These are phyloP conservation scores for Myopa testacea DNA, from an alignment of 2,888 invertebrate species.

Conservation along the genomic window DNA sequence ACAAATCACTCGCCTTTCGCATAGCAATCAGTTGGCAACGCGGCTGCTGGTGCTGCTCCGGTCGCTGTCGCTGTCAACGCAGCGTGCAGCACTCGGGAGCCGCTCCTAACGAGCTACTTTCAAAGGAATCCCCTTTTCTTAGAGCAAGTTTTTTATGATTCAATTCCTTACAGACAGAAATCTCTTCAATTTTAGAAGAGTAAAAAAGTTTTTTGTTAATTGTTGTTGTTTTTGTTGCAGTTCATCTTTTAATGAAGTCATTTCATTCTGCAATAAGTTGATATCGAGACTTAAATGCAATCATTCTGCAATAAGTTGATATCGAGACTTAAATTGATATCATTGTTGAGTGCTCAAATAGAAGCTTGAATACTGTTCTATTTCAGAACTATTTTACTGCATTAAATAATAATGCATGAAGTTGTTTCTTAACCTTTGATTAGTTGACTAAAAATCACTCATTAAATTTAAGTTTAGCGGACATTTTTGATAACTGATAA, in stretches of 20 bases:
- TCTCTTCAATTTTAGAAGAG: neutral
- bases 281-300: neutral
- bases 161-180: constrained; percentile 9
- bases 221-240: neutral
- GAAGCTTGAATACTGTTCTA: neutral
- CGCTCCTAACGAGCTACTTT: constrained; percentile 30
- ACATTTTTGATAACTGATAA: no score
- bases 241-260: constrained; percentile 1
- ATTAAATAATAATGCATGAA: no score
- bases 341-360: neutral
- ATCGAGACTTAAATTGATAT: neutral
- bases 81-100: constrained; percentile 16
- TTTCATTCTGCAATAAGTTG: neutral
- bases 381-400: no score
- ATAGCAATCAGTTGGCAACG: constrained; percentile 45
- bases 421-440: no score
- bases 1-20: constrained; percentile 49
- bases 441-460: no score
- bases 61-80: neutral
- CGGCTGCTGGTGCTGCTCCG: neutral
- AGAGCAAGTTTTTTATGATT: constrained; percentile 7
- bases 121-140: neutral
- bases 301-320: neutral
- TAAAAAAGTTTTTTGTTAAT: neutral
- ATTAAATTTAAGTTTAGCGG: no score